phyloP scores from a whole-genome alignment of 2,888 invertebrate genomes.

The Furcula furcula region DNA sequence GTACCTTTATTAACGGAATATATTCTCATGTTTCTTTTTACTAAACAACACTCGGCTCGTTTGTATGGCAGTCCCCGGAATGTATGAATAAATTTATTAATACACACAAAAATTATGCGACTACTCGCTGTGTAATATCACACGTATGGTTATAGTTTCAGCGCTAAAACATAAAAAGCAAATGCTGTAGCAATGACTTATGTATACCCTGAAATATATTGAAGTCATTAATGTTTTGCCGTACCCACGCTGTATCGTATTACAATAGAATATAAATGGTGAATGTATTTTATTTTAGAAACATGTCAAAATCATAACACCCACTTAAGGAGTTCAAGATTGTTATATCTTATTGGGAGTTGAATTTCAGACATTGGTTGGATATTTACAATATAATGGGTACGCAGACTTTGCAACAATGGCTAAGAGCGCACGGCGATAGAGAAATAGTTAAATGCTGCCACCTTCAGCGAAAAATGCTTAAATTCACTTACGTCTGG shows the following conservation, averaged over 20 bases:
- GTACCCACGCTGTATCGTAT: not conserved
- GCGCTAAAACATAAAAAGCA: not conserved
- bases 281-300: too few relatives aligned
- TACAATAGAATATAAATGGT: too few relatives aligned
- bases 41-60: constrained; percentile 22
- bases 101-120: not conserved
- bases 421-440: too few relatives aligned
- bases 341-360: too few relatives aligned
- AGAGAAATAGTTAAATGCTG: too few relatives aligned
- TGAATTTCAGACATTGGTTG: too few relatives aligned
- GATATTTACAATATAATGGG: not conserved
- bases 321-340: too few relatives aligned
- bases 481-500: constrained; percentile 43
- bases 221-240: not conserved
- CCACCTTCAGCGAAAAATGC: not conserved
- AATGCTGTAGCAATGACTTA: not conserved
- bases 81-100: constrained; percentile 2
- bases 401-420: too few relatives aligned
- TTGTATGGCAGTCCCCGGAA: constrained; percentile 17
- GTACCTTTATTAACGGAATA: not conserved
- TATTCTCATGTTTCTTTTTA: too few relatives aligned
- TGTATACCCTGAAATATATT: not conserved
- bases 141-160: not conserved
- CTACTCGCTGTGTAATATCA: not conserved
- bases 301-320: too few relatives aligned